Conservation (phyloP, 2,797 vertebrate species). For the Balearica regulorum region DNA sequence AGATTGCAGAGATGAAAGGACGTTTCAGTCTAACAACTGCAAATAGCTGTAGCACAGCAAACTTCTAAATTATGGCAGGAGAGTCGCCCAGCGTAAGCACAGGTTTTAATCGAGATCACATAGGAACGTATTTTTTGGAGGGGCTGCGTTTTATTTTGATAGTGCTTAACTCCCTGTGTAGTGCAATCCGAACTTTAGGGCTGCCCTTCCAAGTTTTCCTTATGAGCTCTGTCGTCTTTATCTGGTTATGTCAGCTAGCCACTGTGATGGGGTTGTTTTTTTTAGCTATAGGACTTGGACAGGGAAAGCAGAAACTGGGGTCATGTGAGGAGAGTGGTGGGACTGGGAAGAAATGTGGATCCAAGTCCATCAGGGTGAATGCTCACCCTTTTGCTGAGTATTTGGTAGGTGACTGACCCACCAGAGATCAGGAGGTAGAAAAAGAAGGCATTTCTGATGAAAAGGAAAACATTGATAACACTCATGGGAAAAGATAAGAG, state of each 20-base stretch:
- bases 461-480: conserved; percentile 16
- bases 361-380: background rate
- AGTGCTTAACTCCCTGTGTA: background rate
- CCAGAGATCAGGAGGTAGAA: background rate
- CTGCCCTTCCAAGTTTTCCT: conserved; percentile 16
- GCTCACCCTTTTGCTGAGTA: background rate
- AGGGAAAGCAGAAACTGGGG: background rate
- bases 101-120: background rate
- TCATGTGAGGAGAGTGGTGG: background rate
- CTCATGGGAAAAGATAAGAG: background rate
- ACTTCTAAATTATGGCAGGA: background rate
- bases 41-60: conserved; percentile 9
- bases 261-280: background rate
- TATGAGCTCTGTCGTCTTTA: background rate
- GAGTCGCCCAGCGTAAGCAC: background rate
- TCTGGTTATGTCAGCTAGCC: conserved; percentile 36
- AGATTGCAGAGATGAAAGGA: conserved; percentile 54
- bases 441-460: background rate
- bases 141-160: background rate
- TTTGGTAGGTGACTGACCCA: background rate
- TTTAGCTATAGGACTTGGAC: conserved; percentile 27
- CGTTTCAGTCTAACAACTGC: background rate
- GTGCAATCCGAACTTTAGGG: background rate
- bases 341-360: background rate
- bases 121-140: background rate